Evolutionary conservation across 2,888 invertebrate genomes (phyloP).

Genomic region (Glomeris marginata): DNA sequence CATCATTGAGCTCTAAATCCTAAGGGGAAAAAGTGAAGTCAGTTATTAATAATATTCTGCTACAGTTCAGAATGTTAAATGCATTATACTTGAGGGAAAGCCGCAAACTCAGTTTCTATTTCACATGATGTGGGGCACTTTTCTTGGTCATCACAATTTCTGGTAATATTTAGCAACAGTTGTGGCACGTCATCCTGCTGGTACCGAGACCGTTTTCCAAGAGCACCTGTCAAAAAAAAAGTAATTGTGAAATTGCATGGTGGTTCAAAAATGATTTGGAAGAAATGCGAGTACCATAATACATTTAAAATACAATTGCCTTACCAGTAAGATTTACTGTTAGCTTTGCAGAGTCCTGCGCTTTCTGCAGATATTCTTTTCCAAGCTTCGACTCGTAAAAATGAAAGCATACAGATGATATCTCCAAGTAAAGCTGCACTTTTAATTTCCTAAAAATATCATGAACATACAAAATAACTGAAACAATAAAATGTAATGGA

Average conservation of each 20-base stretch:
- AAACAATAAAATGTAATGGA: no score
- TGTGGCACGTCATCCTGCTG: conserved; percentile 73
- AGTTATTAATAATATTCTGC: not conserved
- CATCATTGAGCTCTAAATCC: conserved; percentile 64
- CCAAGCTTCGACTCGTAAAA: conserved; percentile 58
- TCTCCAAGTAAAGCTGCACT: conserved; percentile 40
- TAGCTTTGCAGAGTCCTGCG: conserved; percentile 47
- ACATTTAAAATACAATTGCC: conserved; percentile 6
- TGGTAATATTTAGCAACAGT: conserved; percentile 50
- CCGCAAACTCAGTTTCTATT: not conserved
- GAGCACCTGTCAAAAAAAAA: conserved; percentile 44
- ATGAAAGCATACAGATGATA: conserved; percentile 49
- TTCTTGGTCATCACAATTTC: conserved; percentile 25
- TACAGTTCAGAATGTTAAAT: not conserved
- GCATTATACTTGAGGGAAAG: no score
- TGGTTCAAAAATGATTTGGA: not conserved
- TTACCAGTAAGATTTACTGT: conserved; percentile 52
- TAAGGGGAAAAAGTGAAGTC: conserved; percentile 21
- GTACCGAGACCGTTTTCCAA: conserved; percentile 80
- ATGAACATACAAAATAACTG: no score
- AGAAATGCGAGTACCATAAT: not conserved
- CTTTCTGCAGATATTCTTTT: conserved; percentile 47
- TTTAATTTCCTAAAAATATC: conserved; percentile 15
- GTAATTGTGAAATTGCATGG: no score
- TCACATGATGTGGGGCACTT: not conserved